Evolutionary conservation across 1,140 invertebrate species (phyloP).

Genomic region (Dinoponera quadriceps): DNA sequence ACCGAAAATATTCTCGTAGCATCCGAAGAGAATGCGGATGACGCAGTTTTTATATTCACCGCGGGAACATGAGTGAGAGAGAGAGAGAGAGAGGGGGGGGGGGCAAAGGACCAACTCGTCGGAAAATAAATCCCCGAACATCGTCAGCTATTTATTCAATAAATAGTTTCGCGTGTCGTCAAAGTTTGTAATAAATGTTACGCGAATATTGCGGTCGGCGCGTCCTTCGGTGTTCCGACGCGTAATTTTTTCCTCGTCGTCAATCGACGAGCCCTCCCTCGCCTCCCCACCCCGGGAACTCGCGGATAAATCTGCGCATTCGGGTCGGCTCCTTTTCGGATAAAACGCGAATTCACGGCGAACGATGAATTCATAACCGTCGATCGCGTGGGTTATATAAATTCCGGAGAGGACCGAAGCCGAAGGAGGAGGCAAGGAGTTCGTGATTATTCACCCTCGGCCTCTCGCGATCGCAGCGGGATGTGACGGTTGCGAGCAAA

Average conservation of each 20-base stretch:
- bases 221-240: not conserved
- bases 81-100: too few relatives aligned
- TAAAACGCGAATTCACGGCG: slow-evolving; percentile 1
- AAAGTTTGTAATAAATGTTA: slow-evolving; percentile 26
- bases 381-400: slow-evolving; percentile 16
- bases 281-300: too few relatives aligned
- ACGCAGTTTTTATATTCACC: slow-evolving; percentile 14
- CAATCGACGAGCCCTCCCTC: not conserved
- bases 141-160: slow-evolving; percentile 21
- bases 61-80: not conserved
- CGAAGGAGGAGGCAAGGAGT: not conserved
- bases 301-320: not conserved
- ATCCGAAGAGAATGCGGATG: slow-evolving; percentile 2
- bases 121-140: slow-evolving; percentile 31
- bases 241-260: not conserved
- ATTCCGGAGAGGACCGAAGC: slow-evolving; percentile 14
- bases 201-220: not conserved
- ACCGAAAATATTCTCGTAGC: not conserved
- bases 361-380: not conserved
- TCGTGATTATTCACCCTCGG: slow-evolving; percentile 21
- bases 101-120: too few relatives aligned
- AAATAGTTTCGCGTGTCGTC: slow-evolving; percentile 28
- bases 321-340: not conserved
- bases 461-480: not conserved
- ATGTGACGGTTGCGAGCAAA: not conserved